Evolutionary conservation across 2,888 invertebrate genomes (phyloP), one percentile per base, ranked within the genome.

Genomic region (Biston stratarius): DNA sequence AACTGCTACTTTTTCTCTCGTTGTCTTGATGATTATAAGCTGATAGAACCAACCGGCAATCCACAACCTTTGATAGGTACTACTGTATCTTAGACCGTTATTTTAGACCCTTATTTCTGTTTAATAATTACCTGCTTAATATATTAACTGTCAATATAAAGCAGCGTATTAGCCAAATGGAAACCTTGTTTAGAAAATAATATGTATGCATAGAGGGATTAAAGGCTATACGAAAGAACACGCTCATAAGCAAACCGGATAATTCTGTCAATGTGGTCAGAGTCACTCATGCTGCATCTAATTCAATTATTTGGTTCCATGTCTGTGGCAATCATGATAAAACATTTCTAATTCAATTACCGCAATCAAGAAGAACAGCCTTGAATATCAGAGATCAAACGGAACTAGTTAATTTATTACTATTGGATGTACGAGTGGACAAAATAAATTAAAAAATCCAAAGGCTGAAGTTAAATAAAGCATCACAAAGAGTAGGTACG

Each of bases 261-360:
- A 14, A 15, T 15, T 10, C n/a, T 8, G 51, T 3, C 33, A 12
- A 33, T 12, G 33, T 49, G 55, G 61, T 62, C 55, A 48, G 45
- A 42, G 36, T 24, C 52, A 59, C 55, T 59, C 24, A 38, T 44
- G 44, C 53, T 53, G 67, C 42, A 59, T 42, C 62, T 67, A 59
- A 67, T 15, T 49, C 53, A 44, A 67, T 67, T 63, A 63, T 12
- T 49, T 38, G 24, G 34, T 57, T 40, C 8, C 38, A 34, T 53
- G 8, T 48, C 62, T 55, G 34, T 11, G 0, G 56, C 44, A 10
- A 42, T 45, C 47, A 47, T 55, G 49, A 65, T 56, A 65, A 15
- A 58, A 44, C 48, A 59, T 59, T 59, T 59, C 48, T 62, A 14
- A 67, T 62, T 62, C 47, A 62, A 59, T 67, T 67, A 67, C 55